Evolutionary conservation across 2,113 vertebrate genomes (phyloP).

Genomic region (Ahaetulla prasina): DNA sequence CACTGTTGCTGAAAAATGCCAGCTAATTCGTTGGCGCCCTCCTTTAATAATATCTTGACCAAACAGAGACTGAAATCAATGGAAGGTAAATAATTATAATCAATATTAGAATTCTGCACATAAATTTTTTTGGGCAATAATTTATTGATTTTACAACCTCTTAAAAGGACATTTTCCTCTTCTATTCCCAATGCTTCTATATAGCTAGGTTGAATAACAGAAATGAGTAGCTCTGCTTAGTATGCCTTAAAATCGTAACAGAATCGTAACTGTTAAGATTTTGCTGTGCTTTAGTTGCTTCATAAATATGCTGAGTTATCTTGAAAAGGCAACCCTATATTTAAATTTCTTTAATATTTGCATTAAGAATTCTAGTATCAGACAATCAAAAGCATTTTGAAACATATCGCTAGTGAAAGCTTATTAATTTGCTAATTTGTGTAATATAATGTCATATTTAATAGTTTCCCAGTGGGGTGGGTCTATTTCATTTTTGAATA

Average conservation of each 20-base stretch:
- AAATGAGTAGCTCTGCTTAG: neutral
- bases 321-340: neutral
- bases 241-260: neutral
- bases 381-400: neutral
- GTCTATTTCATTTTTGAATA: neutral
- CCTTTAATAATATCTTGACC: neutral
- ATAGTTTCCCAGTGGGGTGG: neutral
- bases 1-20: neutral
- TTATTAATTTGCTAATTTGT: neutral
- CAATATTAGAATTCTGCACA: neutral
- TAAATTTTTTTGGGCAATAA: neutral
- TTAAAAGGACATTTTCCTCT: neutral
- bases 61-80: neutral
- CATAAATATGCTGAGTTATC: neutral
- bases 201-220: neutral
- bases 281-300: neutral
- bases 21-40: neutral
- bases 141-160: neutral
- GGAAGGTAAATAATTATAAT: neutral
- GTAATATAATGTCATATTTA: neutral
- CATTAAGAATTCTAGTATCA: neutral
- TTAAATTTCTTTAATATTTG: neutral
- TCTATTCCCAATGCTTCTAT: neutral
- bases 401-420: neutral
- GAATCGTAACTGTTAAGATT: neutral